phyloP scores from a whole-genome alignment of 2,888 invertebrate genomes.

The Drepana falcataria region DNA sequence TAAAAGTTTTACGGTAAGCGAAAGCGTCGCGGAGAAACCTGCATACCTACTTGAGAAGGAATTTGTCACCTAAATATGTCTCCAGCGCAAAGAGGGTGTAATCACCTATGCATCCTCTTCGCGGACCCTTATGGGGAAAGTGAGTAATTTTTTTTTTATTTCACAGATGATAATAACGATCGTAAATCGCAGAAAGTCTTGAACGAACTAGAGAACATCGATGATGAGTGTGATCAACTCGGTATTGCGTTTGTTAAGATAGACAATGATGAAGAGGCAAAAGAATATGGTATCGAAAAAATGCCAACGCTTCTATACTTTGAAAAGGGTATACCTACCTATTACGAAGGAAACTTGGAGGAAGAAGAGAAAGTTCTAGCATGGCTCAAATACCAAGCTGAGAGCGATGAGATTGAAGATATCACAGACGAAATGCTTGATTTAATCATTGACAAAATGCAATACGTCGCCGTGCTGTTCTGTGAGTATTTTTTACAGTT shows the following conservation, averaged over 20 bases:
- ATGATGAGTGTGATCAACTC: conserved; percentile 93
- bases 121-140: too few relatives aligned
- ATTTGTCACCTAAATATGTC: too few relatives aligned
- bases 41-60: too few relatives aligned
- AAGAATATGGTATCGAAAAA: conserved; percentile 94
- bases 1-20: too few relatives aligned
- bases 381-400: conserved; percentile 91
- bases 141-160: not conserved
- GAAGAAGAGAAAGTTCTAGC: conserved; percentile 92
- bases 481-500: conserved; percentile 81
- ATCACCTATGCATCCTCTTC: too few relatives aligned
- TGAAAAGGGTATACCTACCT: conserved; percentile 86
- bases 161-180: conserved; percentile 91
- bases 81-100: too few relatives aligned
- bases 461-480: conserved; percentile 92
- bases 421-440: conserved; percentile 97
- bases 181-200: conserved; percentile 90
- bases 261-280: conserved; percentile 92
- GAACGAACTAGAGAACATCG: conserved; percentile 94
- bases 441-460: conserved; percentile 91
- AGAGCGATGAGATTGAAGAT: conserved; percentile 95
- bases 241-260: conserved; percentile 96
- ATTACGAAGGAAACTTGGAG: conserved; percentile 90
- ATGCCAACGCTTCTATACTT: conserved; percentile 91
- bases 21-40: too few relatives aligned